Conservation (phyloP, 1,140 invertebrate species). For the Cydia splendana region DNA sequence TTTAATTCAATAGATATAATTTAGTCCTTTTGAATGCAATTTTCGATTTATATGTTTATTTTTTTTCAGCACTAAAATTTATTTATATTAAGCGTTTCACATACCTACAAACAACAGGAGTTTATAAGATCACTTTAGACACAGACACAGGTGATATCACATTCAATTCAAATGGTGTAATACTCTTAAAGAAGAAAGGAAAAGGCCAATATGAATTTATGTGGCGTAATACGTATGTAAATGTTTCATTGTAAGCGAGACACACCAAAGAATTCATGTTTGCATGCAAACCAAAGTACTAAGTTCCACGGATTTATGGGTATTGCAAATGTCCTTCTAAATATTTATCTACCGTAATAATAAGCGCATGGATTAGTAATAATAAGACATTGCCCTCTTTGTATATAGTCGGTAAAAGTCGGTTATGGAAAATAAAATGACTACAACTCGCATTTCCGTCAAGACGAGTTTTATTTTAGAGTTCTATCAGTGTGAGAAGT, state of each 20-base stretch:
- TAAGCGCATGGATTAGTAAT: not conserved
- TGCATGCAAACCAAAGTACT: not conserved
- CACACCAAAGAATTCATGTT: not conserved
- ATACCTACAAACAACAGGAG: too few relatives aligned
- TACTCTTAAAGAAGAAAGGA: not conserved
- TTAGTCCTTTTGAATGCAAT: too few relatives aligned
- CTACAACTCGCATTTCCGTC: slow-evolving; percentile 10
- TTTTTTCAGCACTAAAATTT: too few relatives aligned
- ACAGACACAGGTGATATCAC: too few relatives aligned
- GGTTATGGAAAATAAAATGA: slow-evolving; percentile 18
- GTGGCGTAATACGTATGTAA: not conserved
- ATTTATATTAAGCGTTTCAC: too few relatives aligned
- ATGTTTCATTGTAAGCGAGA: not conserved
- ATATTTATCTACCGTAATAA: not conserved
- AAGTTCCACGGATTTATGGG: not conserved
- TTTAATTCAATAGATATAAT: too few relatives aligned
- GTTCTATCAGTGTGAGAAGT: too few relatives aligned
- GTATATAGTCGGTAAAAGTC: not conserved
- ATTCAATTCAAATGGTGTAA: not conserved
- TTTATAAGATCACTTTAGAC: too few relatives aligned
- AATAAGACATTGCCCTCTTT: not conserved
- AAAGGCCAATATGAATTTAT: not conserved
- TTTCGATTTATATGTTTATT: too few relatives aligned
- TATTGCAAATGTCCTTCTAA: not conserved
- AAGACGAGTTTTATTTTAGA: slow-evolving; percentile 2